phyloP scores from a whole-genome alignment of 2,888 invertebrate species.

The Teleiodes luculella region DNA sequence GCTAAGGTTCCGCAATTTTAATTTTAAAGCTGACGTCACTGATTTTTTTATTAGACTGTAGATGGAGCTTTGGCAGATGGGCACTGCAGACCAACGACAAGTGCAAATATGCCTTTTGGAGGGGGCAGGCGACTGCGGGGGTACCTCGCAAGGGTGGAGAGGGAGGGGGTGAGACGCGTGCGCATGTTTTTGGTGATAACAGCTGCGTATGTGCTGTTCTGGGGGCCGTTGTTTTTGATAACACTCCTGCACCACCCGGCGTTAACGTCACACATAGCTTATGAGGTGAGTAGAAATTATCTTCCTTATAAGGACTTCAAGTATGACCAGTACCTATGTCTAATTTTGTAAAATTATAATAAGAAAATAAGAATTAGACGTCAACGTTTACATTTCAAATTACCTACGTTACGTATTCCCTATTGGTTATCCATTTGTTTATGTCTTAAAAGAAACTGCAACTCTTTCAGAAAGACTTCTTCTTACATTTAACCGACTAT shows the following conservation, averaged over 20 bases:
- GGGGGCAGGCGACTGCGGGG: conserved; percentile 87
- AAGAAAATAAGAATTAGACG: no score
- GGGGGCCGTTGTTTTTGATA: conserved; percentile 93
- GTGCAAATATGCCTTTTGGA: conserved; percentile 73
- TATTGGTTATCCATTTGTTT: no score
- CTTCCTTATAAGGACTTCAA: no score
- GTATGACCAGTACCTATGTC: no score
- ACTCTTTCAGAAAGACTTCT: no score
- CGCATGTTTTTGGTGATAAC: conserved; percentile 92
- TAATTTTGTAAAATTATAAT: background rate
- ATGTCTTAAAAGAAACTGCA: no score
- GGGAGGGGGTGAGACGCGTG: conserved; percentile 88
- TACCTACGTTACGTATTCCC: no score
- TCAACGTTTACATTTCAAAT: no score
- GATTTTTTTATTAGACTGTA: conserved; percentile 51
- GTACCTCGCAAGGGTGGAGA: conserved; percentile 86
- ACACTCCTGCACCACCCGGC: conserved; percentile 88
- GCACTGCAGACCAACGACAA: conserved; percentile 49
- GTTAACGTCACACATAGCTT: conserved; percentile 84
- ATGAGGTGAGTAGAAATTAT: conserved; percentile 80
- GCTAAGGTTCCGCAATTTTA: background rate
- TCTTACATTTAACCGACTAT: no score
- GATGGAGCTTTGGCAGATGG: conserved; percentile 62
- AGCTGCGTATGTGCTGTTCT: conserved; percentile 90
- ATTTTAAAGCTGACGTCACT: background rate